Percentiles rank a stretch among this genome's conserved stretches.
Evolutionary conservation across 2,113 vertebrate species (phyloP).

Genomic region (Hyla sarda): DNA sequence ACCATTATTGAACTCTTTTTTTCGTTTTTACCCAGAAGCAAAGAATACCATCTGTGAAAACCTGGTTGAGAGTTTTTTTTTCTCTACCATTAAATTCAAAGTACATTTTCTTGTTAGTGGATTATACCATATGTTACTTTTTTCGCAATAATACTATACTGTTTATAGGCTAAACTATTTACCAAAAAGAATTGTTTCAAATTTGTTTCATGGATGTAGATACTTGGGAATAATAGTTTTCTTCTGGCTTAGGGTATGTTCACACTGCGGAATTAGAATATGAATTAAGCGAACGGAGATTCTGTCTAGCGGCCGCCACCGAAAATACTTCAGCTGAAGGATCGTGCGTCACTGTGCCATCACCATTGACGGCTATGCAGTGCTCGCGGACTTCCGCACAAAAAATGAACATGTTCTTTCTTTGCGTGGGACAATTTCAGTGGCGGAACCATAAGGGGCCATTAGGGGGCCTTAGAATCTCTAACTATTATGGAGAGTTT

Average conservation of each 20-base stretch:
- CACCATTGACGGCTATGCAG: too few species aligned
- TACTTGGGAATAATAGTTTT: not conserved
- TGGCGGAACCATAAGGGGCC: too few species aligned
- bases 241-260: not conserved
- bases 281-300: too few species aligned
- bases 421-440: too few species aligned
- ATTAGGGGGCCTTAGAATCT: too few species aligned
- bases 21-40: slow-evolving; percentile 82
- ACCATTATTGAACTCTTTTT: slow-evolving; percentile 75
- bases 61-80: slow-evolving; percentile 99
- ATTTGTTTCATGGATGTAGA: not conserved
- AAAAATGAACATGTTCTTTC: too few species aligned
- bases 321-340: too few species aligned
- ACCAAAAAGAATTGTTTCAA: slow-evolving; percentile 66
- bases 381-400: too few species aligned
- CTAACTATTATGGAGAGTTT: too few species aligned
- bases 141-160: slow-evolving; percentile 91
- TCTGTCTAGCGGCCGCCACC: too few species aligned
- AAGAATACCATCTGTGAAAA: slow-evolving; percentile 94
- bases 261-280: too few species aligned
- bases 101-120: slow-evolving; percentile 93
- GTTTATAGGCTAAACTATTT: slow-evolving; percentile 98
- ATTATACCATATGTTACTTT: slow-evolving; percentile 96
- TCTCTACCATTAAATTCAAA: slow-evolving; percentile 98
- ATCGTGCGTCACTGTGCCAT: too few species aligned